Conservation (phyloP, 1,140 invertebrate species). For the Nasonia giraulti region DNA sequence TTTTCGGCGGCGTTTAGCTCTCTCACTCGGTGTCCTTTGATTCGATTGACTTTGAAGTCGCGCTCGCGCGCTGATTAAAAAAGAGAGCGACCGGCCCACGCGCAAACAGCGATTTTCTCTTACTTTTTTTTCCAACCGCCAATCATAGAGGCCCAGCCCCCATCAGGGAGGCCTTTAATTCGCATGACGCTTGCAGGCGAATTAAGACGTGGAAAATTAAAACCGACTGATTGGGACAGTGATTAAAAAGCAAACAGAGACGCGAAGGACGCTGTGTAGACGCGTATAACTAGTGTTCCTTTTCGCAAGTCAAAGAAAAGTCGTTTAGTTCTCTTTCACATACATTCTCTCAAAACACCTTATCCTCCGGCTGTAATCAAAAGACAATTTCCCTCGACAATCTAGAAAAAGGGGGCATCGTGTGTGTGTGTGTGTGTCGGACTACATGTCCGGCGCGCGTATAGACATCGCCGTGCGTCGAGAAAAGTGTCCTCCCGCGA, state of each 20-base stretch:
- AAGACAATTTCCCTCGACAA: not conserved
- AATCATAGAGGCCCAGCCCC: not conserved
- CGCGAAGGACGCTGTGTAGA: too few species aligned
- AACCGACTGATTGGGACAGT: not conserved
- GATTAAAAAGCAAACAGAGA: conserved; percentile 29
- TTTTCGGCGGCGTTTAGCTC: conserved; percentile 51
- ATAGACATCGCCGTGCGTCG: not conserved
- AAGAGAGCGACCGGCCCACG: conserved; percentile 51
- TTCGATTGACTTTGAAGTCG: conserved; percentile 67
- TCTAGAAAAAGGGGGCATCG: not conserved
- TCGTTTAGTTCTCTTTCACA: not conserved
- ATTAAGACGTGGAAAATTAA: conserved; percentile 35
- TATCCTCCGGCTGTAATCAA: not conserved
- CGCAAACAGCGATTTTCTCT: conserved; percentile 24
- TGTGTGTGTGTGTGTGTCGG: too few species aligned
- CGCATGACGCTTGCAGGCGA: not conserved
- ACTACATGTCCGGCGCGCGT: not conserved
- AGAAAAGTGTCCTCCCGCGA: conserved; percentile 32
- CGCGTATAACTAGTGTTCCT: not conserved
- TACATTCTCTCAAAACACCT: not conserved
- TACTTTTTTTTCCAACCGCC: not conserved
- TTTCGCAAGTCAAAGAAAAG: not conserved
- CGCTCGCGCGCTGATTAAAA: conserved; percentile 67
- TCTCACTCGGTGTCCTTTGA: conserved; percentile 59
- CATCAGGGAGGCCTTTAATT: conserved; percentile 13